Percentiles rank a stretch among this genome's conserved stretches.
These are phyloP conservation scores for Polyergus mexicanus DNA, from an alignment of 1,140 invertebrate genomes.

Conservation along the genomic window DNA sequence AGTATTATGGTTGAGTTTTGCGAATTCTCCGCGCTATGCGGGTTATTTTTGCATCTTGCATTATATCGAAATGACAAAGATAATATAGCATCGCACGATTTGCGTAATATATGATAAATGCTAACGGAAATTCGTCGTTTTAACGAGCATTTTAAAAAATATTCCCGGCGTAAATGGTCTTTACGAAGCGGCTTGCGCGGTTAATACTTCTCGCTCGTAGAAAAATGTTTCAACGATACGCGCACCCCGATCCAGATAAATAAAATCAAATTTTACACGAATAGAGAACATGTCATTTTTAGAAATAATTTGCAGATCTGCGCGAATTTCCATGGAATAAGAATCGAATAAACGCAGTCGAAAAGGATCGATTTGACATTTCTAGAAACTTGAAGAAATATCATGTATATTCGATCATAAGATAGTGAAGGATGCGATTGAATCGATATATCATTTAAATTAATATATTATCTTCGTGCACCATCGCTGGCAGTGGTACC, in stretches of 20 bases:
- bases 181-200: background rate
- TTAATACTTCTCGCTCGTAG: conserved; percentile 10
- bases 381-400: background rate
- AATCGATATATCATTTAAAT: conserved; percentile 34
- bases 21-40: background rate
- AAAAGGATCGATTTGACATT: background rate
- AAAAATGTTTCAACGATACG: conserved; percentile 6
- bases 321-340: background rate
- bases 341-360: background rate
- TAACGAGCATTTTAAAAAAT: conserved; percentile 24
- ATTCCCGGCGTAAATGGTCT: background rate
- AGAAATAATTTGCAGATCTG: conserved; percentile 15
- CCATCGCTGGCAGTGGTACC: background rate
- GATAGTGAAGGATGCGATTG: background rate
- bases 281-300: background rate
- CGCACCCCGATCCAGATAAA: background rate
- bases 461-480: conserved; percentile 38
- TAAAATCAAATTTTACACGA: conserved; percentile 14
- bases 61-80: background rate
- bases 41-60: background rate
- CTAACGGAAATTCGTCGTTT: conserved; percentile 33
- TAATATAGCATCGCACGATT: background rate
- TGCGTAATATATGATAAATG: background rate
- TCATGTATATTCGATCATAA: background rate
- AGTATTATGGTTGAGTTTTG: background rate